A percentile compares a stretch with the other conserved stretches of the same genome.
phyloP scores from a whole-genome alignment of 2,888 invertebrate genomes.

The Drosophila mulleri region DNA sequence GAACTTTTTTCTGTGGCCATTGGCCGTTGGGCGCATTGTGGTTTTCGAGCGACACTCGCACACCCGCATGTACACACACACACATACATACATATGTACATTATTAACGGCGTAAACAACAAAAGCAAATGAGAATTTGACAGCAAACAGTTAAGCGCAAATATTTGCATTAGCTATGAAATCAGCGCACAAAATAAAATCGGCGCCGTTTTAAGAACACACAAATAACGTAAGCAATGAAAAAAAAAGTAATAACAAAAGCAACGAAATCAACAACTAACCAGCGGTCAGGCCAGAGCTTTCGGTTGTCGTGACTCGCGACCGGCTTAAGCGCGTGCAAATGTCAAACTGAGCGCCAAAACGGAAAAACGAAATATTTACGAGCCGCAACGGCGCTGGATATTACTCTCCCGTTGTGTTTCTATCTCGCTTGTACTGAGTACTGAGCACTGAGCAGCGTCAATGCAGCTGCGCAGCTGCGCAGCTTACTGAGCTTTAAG shows the following conservation, averaged over 20 bases:
- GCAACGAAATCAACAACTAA: slow-evolving; percentile 41
- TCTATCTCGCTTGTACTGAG: slow-evolving; percentile 9
- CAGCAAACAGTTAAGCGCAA: slow-evolving; percentile 36
- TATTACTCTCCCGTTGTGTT: slow-evolving; percentile 22
- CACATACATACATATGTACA: background rate
- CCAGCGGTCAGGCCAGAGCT: slow-evolving; percentile 50
- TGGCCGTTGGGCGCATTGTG: slow-evolving; percentile 33
- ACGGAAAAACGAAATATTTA: slow-evolving; percentile 47
- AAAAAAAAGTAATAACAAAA: slow-evolving; percentile 14
- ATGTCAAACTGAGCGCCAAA: slow-evolving; percentile 76
- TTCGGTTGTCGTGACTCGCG: slow-evolving; percentile 46
- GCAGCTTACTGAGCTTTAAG: slow-evolving; percentile 55
- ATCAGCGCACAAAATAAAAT: slow-evolving; percentile 63
- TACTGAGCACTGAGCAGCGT: slow-evolving; percentile 27
- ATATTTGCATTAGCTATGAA: slow-evolving; percentile 66
- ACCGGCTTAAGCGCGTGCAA: slow-evolving; percentile 77
- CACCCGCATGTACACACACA: slow-evolving; percentile 14
- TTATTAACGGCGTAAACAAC: slow-evolving; percentile 20
- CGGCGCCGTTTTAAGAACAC: slow-evolving; percentile 28
- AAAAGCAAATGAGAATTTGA: slow-evolving; percentile 26
- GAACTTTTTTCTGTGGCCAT: slow-evolving; percentile 67
- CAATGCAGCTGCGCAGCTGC: slow-evolving; percentile 44
- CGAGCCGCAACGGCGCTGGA: slow-evolving; percentile 20
- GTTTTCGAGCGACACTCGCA: slow-evolving; percentile 38
- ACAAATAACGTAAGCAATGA: slow-evolving; percentile 6